phyloP scores from a whole-genome alignment of 2,797 vertebrate species.

The Eulemur mongoz region DNA sequence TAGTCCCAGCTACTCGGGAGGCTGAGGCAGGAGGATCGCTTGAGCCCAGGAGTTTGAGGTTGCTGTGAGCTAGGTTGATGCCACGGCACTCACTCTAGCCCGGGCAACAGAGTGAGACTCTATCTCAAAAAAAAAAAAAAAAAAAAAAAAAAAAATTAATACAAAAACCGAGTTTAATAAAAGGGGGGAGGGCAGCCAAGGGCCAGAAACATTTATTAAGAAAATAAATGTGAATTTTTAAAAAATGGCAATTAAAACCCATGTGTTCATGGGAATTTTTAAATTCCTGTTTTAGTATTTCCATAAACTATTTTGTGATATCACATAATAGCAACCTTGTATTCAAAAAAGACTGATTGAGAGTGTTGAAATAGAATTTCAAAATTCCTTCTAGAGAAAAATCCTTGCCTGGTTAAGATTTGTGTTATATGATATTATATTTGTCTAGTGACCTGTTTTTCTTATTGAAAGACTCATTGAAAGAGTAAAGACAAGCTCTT shows the following conservation, averaged over 20 bases:
- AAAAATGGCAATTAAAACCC: conserved; percentile 5
- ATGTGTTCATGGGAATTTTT: neutral
- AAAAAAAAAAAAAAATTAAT: neutral
- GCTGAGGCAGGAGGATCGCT: no score
- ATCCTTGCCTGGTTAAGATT: neutral
- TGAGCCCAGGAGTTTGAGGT: no score
- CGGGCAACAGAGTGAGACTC: no score
- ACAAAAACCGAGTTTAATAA: neutral
- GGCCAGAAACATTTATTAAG: neutral
- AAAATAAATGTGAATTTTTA: conserved; percentile 3
- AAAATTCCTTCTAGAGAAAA: neutral
- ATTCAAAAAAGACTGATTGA: neutral
- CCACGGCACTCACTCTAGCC: no score
- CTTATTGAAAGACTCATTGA: neutral
- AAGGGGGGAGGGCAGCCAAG: neutral
- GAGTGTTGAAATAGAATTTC: conserved; percentile 11
- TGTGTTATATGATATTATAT: neutral
- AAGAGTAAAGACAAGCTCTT: conserved; percentile 25
- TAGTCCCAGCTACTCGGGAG: no score
- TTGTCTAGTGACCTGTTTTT: conserved; percentile 16
- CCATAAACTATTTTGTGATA: neutral
- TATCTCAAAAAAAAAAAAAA: no score
- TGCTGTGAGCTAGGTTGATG: no score
- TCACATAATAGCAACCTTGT: neutral
- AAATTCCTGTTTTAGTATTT: conserved; percentile 5